These are phyloP conservation scores for Chelmon rostratus DNA, from an alignment of 2,797 vertebrate genomes.

Conservation along the genomic window DNA sequence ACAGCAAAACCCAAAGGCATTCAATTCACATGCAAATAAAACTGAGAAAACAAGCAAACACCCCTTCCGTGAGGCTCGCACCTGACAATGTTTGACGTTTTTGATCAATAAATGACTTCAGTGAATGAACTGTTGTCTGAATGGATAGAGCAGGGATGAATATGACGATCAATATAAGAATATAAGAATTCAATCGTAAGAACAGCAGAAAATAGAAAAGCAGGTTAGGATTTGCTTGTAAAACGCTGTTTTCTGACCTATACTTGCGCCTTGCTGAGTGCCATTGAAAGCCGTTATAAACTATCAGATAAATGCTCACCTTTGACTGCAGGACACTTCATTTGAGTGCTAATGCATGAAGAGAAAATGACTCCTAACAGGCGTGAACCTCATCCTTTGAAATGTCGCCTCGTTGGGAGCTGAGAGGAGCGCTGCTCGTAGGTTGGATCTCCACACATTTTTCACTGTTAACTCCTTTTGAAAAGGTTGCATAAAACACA, in stretches of 20 bases:
- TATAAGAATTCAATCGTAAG: neutral
- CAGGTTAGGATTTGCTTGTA: neutral
- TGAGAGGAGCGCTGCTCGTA: no score
- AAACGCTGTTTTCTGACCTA: conserved; percentile 9
- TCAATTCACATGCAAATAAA: neutral
- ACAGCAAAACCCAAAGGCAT: neutral
- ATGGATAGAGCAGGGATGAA: neutral
- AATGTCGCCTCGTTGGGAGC: conserved; percentile 4
- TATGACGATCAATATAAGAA: neutral
- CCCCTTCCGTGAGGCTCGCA: neutral
- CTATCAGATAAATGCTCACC: conserved; percentile 21
- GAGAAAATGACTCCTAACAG: conserved; percentile 13
- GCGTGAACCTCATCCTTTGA: neutral
- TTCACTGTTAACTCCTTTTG: neutral
- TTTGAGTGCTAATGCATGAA: conserved; percentile 14
- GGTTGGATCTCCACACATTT: neutral
- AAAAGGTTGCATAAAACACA: neutral
- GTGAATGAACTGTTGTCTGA: neutral
- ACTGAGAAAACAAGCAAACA: neutral
- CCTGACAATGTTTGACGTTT: neutral
- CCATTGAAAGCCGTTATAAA: conserved; percentile 34
- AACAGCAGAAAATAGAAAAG: neutral
- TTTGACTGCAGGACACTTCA: conserved; percentile 37
- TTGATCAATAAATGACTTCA: neutral
- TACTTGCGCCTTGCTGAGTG: neutral